Evolutionary conservation across 2,888 invertebrate species (phyloP).

Genomic region (Eupithecia vulgata): DNA sequence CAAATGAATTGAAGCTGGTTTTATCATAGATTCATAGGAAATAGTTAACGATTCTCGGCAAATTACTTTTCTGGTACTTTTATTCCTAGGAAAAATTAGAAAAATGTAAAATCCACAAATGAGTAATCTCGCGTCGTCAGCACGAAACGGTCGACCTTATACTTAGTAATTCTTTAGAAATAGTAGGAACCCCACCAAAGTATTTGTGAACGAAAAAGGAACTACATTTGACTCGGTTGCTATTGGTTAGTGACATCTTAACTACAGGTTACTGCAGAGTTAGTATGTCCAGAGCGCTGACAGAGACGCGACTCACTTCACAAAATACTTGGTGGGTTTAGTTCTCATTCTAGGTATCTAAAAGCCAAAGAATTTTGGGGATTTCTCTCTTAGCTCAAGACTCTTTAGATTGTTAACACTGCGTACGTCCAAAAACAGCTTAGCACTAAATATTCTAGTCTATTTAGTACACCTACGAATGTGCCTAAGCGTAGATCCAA

Average conservation of each 20-base stretch:
- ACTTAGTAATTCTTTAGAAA: background rate
- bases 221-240: background rate
- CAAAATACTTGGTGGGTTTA: background rate
- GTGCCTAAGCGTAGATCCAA: background rate
- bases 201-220: background rate
- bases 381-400: background rate
- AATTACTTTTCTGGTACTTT: no score
- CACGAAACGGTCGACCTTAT: no score
- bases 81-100: no score
- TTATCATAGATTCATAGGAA: no score
- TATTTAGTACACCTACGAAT: slow-evolving; percentile 4
- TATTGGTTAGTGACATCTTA: background rate
- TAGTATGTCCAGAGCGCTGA: background rate
- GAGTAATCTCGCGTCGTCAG: no score
- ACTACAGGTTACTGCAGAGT: background rate
- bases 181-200: background rate
- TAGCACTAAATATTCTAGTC: slow-evolving; percentile 2
- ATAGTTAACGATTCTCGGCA: no score
- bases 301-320: background rate
- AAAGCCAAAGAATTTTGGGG: background rate
- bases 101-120: no score
- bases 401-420: slow-evolving; percentile 10
- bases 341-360: background rate
- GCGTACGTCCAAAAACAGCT: background rate
- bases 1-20: no score